These are phyloP conservation scores for Sycobia sp. DNA, from an alignment of 1,140 invertebrate genomes.

Conservation along the genomic window DNA sequence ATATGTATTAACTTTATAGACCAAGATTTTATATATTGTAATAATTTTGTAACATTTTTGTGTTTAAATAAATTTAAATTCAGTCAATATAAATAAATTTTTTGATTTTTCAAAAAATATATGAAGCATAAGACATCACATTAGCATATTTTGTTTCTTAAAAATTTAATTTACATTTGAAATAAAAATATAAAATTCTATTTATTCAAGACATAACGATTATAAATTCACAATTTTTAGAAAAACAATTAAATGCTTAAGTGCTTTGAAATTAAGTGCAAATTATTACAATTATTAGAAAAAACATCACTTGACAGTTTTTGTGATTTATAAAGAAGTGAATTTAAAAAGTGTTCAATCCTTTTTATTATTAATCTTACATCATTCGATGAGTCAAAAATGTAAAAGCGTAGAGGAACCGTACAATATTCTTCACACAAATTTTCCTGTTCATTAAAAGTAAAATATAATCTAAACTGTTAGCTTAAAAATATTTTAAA, in stretches of 20 bases:
- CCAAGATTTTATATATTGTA: too few species aligned
- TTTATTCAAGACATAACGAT: slow-evolving; percentile 3
- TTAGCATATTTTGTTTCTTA: slow-evolving; percentile 4
- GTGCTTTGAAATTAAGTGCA: slow-evolving; percentile 22
- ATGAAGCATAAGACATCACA: slow-evolving; percentile 21
- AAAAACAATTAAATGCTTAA: slow-evolving; percentile 3
- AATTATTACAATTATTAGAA: slow-evolving; percentile 17
- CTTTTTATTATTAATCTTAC: slow-evolving; percentile 49
- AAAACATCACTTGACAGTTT: slow-evolving; percentile 16
- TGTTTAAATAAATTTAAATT: too few species aligned
- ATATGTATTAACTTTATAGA: too few species aligned
- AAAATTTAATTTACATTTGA: background rate
- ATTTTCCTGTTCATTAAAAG: slow-evolving; percentile 54
- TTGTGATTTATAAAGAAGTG: slow-evolving; percentile 18
- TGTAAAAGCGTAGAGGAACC: slow-evolving; percentile 59
- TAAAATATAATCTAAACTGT: slow-evolving; percentile 38
- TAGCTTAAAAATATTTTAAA: slow-evolving; percentile 15
- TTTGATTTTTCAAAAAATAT: slow-evolving; percentile 1
- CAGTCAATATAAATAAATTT: too few species aligned
- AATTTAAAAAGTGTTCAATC: slow-evolving; percentile 3
- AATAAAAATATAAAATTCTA: slow-evolving; percentile 1
- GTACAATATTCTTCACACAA: slow-evolving; percentile 53
- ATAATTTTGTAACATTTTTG: too few species aligned
- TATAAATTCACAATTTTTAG: too few species aligned
- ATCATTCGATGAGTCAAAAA: slow-evolving; percentile 53